These are phyloP conservation scores for Leptestheria dahalacensis DNA, from an alignment of 1,140 invertebrate genomes.

Conservation along the genomic window DNA sequence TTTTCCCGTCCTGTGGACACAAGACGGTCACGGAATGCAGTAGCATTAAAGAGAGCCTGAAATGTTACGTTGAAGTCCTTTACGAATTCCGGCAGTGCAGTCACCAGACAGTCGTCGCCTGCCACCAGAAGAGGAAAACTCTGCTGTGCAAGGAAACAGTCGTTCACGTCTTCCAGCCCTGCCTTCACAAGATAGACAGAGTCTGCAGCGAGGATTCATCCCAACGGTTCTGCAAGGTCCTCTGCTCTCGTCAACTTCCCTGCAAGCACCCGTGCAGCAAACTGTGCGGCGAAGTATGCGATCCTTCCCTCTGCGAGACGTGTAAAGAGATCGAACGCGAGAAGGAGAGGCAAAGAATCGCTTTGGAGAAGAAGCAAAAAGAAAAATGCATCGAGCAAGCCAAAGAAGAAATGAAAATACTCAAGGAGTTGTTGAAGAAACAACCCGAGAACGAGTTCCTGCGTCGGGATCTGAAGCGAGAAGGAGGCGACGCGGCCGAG, in stretches of 20 bases:
- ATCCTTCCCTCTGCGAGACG: not conserved
- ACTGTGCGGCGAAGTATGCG: not conserved
- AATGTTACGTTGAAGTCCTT: not conserved
- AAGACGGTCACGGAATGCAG: not conserved
- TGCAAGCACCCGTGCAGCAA: not conserved
- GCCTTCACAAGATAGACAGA: not conserved
- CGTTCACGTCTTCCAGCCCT: not conserved
- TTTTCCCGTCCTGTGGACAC: not conserved
- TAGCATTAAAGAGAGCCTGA: not conserved
- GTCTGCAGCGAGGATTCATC: not conserved
- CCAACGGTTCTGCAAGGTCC: not conserved
- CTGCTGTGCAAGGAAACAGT: not conserved
- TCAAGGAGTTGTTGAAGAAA: not conserved
- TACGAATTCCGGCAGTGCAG: not conserved
- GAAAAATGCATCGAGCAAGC: not conserved
- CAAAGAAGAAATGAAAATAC: not conserved
- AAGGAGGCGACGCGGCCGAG: not conserved
- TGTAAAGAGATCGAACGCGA: not conserved
- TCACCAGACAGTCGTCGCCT: not conserved
- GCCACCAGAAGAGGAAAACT: not conserved
- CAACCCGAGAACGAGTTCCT: not conserved
- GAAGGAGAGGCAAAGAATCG: conserved; percentile 1
- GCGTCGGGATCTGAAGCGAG: not conserved
- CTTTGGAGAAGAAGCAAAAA: not conserved
- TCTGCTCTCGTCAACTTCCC: not conserved